Evolutionary conservation across 2,888 invertebrate species (phyloP).

Genomic region (Calameuta idolon): DNA sequence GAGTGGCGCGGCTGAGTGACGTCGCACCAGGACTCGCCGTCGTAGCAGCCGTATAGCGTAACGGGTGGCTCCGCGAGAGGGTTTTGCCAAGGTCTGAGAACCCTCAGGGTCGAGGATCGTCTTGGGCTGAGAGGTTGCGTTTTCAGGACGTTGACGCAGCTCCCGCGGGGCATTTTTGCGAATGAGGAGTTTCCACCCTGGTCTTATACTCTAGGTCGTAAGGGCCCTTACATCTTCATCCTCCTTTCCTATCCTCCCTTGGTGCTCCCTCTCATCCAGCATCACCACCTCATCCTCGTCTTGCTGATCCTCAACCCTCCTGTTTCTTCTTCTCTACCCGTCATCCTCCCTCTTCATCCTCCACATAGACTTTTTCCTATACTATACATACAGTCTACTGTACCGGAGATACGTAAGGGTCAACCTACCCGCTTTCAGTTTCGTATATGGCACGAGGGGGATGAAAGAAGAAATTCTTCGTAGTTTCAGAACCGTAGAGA

Average conservation of each 20-base stretch:
- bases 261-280: background rate
- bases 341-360: constrained; percentile 12
- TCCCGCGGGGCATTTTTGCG: constrained; percentile 64
- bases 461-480: background rate
- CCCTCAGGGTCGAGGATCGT: constrained; percentile 12
- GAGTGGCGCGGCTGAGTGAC: constrained; percentile 43
- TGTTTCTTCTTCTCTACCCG: constrained; percentile 20
- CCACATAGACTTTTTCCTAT: background rate
- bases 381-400: background rate
- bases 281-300: constrained; percentile 9
- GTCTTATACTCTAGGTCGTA: constrained; percentile 41
- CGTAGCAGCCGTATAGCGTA: constrained; percentile 30
- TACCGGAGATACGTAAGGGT: background rate
- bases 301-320: constrained; percentile 6
- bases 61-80: constrained; percentile 41
- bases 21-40: constrained; percentile 45
- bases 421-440: constrained; percentile 1
- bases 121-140: constrained; percentile 24
- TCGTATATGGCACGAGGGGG: background rate
- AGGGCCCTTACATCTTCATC: constrained; percentile 28
- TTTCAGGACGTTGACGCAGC: constrained; percentile 60
- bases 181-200: constrained; percentile 48
- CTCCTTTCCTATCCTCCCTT: constrained; percentile 8
- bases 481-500: background rate
- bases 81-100: constrained; percentile 36